Percentiles rank a stretch among this genome's conserved stretches.
Evolutionary conservation across 1,140 invertebrate genomes (phyloP).

Genomic region (Ceratosolen fusciceps): DNA sequence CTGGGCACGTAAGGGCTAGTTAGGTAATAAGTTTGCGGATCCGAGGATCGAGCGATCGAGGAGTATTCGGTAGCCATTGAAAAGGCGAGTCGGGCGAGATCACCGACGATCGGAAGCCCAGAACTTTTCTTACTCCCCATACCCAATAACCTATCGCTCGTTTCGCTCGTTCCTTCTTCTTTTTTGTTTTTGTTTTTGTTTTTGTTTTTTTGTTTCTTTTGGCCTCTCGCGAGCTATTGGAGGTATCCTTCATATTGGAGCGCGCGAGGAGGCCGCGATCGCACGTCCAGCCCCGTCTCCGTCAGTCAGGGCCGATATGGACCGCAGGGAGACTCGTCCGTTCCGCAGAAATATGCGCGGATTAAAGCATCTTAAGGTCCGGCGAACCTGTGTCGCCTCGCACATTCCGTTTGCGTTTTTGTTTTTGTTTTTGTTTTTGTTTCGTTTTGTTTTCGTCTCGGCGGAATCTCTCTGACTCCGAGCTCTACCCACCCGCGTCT

Average conservation of each 20-base stretch:
- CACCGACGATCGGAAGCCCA: background rate
- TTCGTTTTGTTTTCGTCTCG: no score
- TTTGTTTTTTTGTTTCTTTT: no score
- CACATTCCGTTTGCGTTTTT: background rate
- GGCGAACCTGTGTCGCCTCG: background rate
- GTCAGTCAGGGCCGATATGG: background rate
- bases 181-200: no score
- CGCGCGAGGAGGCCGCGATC: background rate
- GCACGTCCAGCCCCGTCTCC: background rate
- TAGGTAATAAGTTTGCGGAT: no score
- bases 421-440: no score
- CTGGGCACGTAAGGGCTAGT: no score
- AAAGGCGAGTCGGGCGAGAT: background rate
- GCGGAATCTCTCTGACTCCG: background rate
- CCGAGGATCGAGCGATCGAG: no score
- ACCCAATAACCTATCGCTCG: background rate
- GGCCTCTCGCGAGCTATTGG: no score
- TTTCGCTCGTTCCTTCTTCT: background rate
- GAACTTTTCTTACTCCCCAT: background rate
- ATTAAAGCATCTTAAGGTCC: constrained; percentile 37
- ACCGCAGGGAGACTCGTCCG: background rate
- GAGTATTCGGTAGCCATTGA: background rate
- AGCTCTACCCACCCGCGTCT: background rate
- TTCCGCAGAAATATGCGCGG: constrained; percentile 28
- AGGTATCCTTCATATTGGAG: no score